These are phyloP conservation scores for Polyergus mexicanus DNA, from an alignment of 1,140 invertebrate genomes.

Conservation along the genomic window DNA sequence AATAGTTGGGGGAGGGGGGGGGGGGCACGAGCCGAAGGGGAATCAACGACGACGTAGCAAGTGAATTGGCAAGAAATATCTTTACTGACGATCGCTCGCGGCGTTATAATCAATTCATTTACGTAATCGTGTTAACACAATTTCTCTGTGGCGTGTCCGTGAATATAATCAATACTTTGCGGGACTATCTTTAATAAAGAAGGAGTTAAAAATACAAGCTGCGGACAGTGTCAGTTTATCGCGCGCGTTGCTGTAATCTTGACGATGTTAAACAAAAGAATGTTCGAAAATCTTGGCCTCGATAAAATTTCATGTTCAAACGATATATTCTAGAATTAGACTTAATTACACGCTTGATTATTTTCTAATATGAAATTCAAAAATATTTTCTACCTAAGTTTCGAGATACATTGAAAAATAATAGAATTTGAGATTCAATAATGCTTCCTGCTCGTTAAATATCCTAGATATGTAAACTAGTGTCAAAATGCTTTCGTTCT, in stretches of 20 bases:
- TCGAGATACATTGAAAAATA: background rate
- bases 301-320: background rate
- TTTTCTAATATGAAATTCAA: background rate
- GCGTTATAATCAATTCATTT: constrained; percentile 50
- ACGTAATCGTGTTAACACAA: constrained; percentile 55
- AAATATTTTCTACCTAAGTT: background rate
- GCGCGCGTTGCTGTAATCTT: constrained; percentile 18
- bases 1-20: background rate
- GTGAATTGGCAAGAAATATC: constrained; percentile 23
- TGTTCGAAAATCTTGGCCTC: background rate
- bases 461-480: background rate
- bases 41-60: background rate
- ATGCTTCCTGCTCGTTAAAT: background rate
- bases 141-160: constrained; percentile 39
- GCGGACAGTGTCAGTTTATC: background rate
- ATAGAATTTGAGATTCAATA: background rate
- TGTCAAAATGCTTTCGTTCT: background rate
- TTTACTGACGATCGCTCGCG: constrained; percentile 29
- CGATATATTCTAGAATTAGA: background rate
- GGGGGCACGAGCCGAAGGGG: background rate
- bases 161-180: constrained; percentile 57
- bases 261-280: constrained; percentile 30
- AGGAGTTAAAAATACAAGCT: constrained; percentile 44
- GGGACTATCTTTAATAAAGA: constrained; percentile 57
- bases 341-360: background rate